Conservation (phyloP, 2,888 invertebrate species). For the Tricholauxania praeusta region DNA sequence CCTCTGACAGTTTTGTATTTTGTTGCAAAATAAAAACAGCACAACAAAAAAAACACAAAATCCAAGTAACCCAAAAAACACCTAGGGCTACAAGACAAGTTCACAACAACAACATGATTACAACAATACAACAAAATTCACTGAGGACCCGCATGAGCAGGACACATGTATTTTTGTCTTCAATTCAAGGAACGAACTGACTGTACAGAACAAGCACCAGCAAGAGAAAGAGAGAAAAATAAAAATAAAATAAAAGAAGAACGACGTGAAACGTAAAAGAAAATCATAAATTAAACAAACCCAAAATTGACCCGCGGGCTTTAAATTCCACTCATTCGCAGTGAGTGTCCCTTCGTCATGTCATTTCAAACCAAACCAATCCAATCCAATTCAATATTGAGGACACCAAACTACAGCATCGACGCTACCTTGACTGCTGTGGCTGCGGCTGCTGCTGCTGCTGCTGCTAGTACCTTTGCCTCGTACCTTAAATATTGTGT, state of each 20-base stretch:
- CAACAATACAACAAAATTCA: conserved; percentile 63
- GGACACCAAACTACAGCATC: neutral
- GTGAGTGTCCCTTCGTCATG: conserved; percentile 26
- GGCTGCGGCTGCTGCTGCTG: neutral
- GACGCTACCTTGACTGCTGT: neutral
- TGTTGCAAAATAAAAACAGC: conserved; percentile 12
- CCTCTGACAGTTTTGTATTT: neutral
- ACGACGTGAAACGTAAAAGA: conserved; percentile 41
- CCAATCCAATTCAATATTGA: conserved; percentile 6
- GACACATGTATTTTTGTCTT: conserved; percentile 26
- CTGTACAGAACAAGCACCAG: conserved; percentile 46
- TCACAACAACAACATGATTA: conserved; percentile 49
- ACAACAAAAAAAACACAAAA: conserved; percentile 14
- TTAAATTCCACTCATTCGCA: conserved; percentile 25
- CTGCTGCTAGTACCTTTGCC: neutral
- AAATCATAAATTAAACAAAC: conserved; percentile 47
- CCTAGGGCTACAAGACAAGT: conserved; percentile 30
- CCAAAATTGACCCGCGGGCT: conserved; percentile 37
- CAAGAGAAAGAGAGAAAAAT: conserved; percentile 35
- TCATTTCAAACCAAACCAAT: conserved; percentile 23
- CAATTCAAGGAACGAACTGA: conserved; percentile 54
- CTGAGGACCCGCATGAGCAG: conserved; percentile 50
- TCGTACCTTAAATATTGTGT: conserved; percentile 17
- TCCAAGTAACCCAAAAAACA: conserved; percentile 9
- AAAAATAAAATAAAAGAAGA: conserved; percentile 52